Evolutionary conservation across 2,797 vertebrate species (phyloP).

Genomic region (Thalassophryne amazonica): DNA sequence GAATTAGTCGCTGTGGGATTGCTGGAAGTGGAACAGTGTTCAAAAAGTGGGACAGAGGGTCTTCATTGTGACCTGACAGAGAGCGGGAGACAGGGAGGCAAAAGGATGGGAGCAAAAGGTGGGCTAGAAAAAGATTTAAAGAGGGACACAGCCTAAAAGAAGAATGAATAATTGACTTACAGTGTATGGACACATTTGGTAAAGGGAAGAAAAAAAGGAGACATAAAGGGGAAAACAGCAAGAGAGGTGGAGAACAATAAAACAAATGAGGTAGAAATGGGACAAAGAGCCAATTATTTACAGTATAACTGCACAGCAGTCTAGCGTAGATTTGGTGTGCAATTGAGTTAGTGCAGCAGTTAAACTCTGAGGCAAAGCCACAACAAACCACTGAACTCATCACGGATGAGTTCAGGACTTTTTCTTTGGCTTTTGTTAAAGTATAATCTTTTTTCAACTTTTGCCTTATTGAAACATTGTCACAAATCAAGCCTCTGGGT

Average conservation of each 20-base stretch:
- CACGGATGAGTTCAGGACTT: not conserved
- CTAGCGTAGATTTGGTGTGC: constrained; percentile 38
- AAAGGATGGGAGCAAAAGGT: too few relatives aligned
- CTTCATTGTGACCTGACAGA: constrained; percentile 46
- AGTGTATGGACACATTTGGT: not conserved
- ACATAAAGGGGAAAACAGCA: constrained; percentile 26
- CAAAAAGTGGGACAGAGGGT: constrained; percentile 65
- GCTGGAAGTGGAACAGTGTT: constrained; percentile 48
- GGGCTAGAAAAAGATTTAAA: too few relatives aligned
- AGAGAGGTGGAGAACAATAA: constrained; percentile 32
- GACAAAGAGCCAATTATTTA: constrained; percentile 75
- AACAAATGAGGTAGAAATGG: constrained; percentile 60
- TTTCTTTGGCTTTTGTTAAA: not conserved
- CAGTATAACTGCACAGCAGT: constrained; percentile 45
- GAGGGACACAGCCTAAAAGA: too few relatives aligned
- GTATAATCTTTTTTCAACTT: too few relatives aligned
- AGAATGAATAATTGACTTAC: too few relatives aligned
- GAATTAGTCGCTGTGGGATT: constrained; percentile 24
- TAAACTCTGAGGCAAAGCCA: constrained; percentile 10
- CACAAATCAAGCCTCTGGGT: too few relatives aligned
- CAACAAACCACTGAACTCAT: constrained; percentile 11
- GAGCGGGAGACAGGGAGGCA: not conserved
- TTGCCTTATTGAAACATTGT: too few relatives aligned
- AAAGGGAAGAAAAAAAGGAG: constrained; percentile 13
- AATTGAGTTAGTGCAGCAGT: constrained; percentile 22